Percentiles rank a stretch among this genome's conserved stretches.
phyloP scores from a whole-genome alignment of 2,797 vertebrate genomes.

The Sarcoramphus papa region DNA sequence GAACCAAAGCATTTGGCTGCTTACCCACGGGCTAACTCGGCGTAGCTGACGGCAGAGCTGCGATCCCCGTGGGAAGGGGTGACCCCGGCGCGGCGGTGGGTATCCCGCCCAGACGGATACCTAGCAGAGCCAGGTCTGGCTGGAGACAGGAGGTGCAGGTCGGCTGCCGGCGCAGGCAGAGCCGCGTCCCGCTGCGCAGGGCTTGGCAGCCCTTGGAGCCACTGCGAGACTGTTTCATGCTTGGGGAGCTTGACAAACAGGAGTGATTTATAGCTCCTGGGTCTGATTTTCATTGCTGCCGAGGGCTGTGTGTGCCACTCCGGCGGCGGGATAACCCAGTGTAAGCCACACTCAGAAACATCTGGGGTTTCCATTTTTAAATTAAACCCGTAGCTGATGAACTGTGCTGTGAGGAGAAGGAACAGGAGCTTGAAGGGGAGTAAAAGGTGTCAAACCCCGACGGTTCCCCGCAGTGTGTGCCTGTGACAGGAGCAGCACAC shows the following conservation, averaged over 20 bases:
- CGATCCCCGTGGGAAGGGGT: not conserved
- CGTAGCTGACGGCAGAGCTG: not conserved
- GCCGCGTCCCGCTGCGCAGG: not conserved
- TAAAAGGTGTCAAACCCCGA: not conserved
- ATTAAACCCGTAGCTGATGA: not conserved
- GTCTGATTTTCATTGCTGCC: not conserved
- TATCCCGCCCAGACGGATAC: rapidly evolving
- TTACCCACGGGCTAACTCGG: rapidly evolving
- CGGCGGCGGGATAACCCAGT: not conserved
- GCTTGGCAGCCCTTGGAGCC: not conserved
- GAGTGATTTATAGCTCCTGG: not conserved
- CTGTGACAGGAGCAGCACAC: not conserved
- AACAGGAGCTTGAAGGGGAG: not conserved
- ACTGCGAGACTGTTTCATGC: not conserved
- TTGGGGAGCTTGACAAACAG: not conserved
- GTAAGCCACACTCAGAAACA: not conserved
- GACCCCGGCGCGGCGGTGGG: rapidly evolving
- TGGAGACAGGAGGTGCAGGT: not conserved
- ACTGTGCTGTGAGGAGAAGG: not conserved
- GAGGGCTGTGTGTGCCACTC: not conserved
- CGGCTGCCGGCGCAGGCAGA: not conserved
- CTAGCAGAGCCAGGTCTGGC: not conserved
- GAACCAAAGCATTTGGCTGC: not conserved
- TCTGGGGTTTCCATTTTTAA: not conserved
- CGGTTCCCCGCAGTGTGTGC: not conserved